A percentile compares a stretch with the other conserved stretches of the same genome.
phyloP scores from a whole-genome alignment of 1,140 invertebrate species.

The Caenorhabditis briggsae region DNA sequence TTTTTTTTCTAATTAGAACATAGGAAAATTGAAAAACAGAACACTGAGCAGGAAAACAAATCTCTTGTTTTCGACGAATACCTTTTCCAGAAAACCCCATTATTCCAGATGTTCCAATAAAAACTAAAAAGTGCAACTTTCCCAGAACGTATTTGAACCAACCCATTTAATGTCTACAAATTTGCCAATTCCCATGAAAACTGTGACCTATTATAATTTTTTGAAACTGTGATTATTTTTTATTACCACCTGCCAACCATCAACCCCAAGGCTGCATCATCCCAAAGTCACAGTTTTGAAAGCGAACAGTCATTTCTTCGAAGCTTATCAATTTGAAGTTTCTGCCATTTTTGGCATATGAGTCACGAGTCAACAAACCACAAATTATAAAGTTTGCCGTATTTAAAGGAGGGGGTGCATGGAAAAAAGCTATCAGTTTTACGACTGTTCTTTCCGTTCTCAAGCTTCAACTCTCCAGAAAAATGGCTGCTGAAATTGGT shows the following conservation, averaged over 20 bases:
- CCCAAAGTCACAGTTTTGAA: not conserved
- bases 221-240: no score
- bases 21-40: not conserved
- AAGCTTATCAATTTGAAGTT: constrained; percentile 33
- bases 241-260: no score
- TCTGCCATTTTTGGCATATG: not conserved
- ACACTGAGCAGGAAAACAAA: no score
- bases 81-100: no score
- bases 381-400: not conserved
- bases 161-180: no score
- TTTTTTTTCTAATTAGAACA: constrained; percentile 1
- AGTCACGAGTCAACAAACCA: constrained; percentile 33
- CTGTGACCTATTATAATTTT: no score
- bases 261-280: not conserved
- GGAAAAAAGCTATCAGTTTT: not conserved
- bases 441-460: not conserved
- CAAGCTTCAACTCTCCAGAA: not conserved
- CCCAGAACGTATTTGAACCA: no score
- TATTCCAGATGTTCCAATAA: no score
- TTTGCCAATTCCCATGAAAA: no score
- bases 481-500: constrained; percentile 23
- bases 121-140: no score
- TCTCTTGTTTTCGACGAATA: not conserved
- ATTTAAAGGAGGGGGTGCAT: not conserved
- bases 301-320: constrained; percentile 1